phyloP scores from a whole-genome alignment of 2,797 vertebrate genomes.

The Balearica regulorum region DNA sequence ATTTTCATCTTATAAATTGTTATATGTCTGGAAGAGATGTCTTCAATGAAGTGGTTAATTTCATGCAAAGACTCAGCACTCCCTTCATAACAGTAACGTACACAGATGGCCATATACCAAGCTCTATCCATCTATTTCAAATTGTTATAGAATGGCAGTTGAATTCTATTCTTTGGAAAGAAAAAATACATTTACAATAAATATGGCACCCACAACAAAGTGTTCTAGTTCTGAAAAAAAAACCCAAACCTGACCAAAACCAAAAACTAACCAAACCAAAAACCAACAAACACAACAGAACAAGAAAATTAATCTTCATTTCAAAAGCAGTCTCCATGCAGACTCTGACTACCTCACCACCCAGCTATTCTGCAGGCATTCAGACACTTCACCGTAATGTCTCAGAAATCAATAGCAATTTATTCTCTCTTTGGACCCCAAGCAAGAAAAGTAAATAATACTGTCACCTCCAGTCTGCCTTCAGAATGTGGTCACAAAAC shows the following conservation, averaged over 20 bases:
- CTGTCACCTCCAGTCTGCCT: slow-evolving; percentile 79
- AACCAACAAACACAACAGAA: not conserved
- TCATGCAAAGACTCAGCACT: not conserved
- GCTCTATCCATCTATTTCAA: slow-evolving; percentile 1
- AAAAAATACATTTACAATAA: slow-evolving; percentile 34
- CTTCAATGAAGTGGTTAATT: slow-evolving; percentile 8
- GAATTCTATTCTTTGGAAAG: not conserved
- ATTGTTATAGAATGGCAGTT: not conserved
- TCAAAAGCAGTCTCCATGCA: slow-evolving; percentile 47
- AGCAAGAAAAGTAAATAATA: slow-evolving; percentile 86
- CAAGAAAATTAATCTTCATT: slow-evolving; percentile 66
- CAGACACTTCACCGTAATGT: slow-evolving; percentile 77
- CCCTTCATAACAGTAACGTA: not conserved
- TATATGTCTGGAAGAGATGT: not conserved
- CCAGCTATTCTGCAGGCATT: slow-evolving; percentile 71
- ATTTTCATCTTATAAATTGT: not conserved
- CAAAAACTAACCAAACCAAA: not conserved
- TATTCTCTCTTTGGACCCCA: slow-evolving; percentile 85
- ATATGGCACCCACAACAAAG: not conserved
- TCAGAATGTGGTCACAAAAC: slow-evolving; percentile 71
- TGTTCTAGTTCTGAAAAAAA: slow-evolving; percentile 31
- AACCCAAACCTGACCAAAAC: not conserved
- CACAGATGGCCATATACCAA: not conserved
- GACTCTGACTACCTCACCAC: slow-evolving; percentile 56
- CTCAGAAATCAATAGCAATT: slow-evolving; percentile 89